Percentiles rank a stretch among this genome's conserved stretches.
Evolutionary conservation across 1,140 invertebrate species (phyloP).

Genomic region (Telenomus remus): DNA sequence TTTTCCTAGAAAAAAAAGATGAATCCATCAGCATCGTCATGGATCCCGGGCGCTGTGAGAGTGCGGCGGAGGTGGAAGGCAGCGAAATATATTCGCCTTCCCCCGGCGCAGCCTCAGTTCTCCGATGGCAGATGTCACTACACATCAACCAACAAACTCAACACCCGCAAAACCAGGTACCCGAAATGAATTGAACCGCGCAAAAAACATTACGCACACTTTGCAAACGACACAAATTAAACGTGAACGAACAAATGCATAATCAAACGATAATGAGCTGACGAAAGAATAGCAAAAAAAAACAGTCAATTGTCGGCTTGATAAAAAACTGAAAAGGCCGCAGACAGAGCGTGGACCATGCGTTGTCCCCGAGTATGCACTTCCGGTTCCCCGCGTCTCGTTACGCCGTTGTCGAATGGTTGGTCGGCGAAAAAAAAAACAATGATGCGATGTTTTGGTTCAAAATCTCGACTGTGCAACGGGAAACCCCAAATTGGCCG

Average conservation of each 20-base stretch:
- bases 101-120: conserved; percentile 64
- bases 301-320: neutral
- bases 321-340: conserved; percentile 18
- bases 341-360: conserved; percentile 14
- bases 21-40: conserved; percentile 66
- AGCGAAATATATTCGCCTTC: conserved; percentile 60
- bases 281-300: neutral
- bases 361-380: conserved; percentile 27
- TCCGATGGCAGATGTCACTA: conserved; percentile 68
- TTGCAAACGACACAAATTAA: conserved; percentile 45
- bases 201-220: conserved; percentile 32
- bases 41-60: conserved; percentile 52
- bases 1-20: conserved; percentile 87
- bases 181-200: conserved; percentile 28
- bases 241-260: conserved; percentile 7
- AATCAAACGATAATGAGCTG: neutral
- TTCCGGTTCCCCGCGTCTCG: conserved; percentile 46
- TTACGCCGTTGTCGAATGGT: conserved; percentile 22
- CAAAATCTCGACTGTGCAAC: no score
- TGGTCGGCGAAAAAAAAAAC: no score
- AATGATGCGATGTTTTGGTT: no score
- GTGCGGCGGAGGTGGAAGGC: conserved; percentile 60
- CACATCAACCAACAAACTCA: conserved; percentile 70
- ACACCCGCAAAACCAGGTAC: conserved; percentile 55
- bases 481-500: neutral